These are phyloP conservation scores for Diabrotica balteata DNA, from an alignment of 2,888 invertebrate genomes.

Conservation along the genomic window DNA sequence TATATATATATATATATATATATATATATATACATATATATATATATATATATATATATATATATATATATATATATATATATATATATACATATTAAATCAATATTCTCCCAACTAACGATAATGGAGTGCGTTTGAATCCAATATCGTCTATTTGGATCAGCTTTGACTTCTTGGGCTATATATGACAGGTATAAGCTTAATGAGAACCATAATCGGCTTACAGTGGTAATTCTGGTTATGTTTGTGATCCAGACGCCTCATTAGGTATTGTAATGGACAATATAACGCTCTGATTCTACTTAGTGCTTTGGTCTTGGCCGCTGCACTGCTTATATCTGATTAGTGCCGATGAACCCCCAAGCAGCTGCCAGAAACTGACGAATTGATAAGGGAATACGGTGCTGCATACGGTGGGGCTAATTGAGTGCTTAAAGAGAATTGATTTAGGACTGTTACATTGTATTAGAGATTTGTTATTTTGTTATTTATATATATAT, in stretches of 20 bases:
- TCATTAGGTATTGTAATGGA: slow-evolving; percentile 2
- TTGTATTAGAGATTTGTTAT: too few species aligned
- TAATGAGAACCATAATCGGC: slow-evolving; percentile 3
- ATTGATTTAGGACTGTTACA: too few species aligned
- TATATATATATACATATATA: too few species aligned
- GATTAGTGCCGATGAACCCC: slow-evolving; percentile 4
- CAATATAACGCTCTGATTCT: not conserved
- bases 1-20: too few species aligned
- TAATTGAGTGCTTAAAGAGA: too few species aligned
- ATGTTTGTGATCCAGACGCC: slow-evolving; percentile 2
- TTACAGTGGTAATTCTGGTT: slow-evolving; percentile 3
- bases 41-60: too few species aligned
- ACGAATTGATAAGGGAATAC: too few species aligned
- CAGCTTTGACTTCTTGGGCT: not conserved
- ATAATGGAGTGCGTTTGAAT: not conserved
- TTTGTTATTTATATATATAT: too few species aligned
- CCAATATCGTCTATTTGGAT: not conserved
- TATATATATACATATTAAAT: too few species aligned
- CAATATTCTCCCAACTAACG: not conserved
- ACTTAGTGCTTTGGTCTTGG: slow-evolving; percentile 1
- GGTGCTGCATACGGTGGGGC: too few species aligned
- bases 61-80: too few species aligned
- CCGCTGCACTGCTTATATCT: slow-evolving; percentile 3
- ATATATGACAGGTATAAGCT: slow-evolving; percentile 3
- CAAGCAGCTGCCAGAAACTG: not conserved